Percentiles rank a stretch among this genome's conserved stretches.
Evolutionary conservation across 2,888 invertebrate species (phyloP).

Genomic region (Elysia crispata): DNA sequence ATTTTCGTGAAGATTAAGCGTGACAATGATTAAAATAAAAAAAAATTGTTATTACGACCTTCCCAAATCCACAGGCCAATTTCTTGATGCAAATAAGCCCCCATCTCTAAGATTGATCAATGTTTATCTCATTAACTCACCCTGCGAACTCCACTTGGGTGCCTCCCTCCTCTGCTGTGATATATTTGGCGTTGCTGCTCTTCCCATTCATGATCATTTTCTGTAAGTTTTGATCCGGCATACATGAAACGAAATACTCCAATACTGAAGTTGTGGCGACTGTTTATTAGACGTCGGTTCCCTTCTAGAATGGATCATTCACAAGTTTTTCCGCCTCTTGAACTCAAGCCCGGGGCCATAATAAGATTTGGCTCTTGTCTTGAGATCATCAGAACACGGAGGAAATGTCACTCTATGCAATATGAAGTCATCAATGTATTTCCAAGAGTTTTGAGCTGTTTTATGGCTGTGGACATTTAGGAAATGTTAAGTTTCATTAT

Average conservation of each 20-base stretch:
- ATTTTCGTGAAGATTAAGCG: too few species aligned
- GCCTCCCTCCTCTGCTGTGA: constrained; percentile 47
- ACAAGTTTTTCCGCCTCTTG: too few species aligned
- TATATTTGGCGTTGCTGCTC: constrained; percentile 45
- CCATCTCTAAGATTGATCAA: background rate
- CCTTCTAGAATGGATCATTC: background rate
- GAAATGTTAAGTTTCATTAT: too few species aligned
- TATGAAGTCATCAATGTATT: too few species aligned
- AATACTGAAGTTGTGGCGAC: background rate
- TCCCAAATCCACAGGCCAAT: background rate
- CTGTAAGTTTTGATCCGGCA: background rate
- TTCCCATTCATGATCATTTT: constrained; percentile 49
- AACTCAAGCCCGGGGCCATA: too few species aligned
- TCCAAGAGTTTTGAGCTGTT: too few species aligned
- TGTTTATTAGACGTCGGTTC: background rate
- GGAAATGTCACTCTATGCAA: too few species aligned
- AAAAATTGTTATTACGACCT: too few species aligned
- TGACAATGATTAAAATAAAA: too few species aligned
- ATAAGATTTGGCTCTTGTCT: too few species aligned
- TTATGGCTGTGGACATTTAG: too few species aligned
- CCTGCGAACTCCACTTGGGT: constrained; percentile 44
- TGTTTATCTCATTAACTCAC: constrained; percentile 35
- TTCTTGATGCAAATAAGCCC: background rate
- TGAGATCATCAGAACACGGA: too few species aligned
- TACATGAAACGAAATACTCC: background rate